A percentile compares a stretch with the other conserved stretches of the same genome.
phyloP scores from a whole-genome alignment of 2,797 vertebrate species.

The Catostomus latipinnis region DNA sequence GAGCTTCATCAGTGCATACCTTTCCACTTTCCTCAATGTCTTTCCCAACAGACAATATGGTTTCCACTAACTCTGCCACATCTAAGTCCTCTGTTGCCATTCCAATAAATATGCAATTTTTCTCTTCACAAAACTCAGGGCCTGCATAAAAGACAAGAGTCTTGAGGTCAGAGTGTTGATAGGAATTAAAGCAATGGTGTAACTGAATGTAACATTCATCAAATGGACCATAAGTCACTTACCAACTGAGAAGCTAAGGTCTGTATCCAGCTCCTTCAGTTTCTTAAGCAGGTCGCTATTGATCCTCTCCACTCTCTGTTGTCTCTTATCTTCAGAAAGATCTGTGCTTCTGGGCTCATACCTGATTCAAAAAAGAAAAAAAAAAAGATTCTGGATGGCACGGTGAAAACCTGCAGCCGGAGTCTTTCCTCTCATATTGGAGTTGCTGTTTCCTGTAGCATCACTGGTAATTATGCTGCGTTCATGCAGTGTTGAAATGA shows the following conservation, averaged over 20 bases:
- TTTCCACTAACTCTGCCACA: slow-evolving; percentile 85
- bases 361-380: slow-evolving; percentile 68
- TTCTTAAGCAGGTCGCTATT: slow-evolving; percentile 89
- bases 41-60: slow-evolving; percentile 83
- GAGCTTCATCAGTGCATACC: slow-evolving; percentile 73
- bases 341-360: slow-evolving; percentile 78
- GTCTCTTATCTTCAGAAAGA: slow-evolving; percentile 76
- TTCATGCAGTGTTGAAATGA: too few species aligned
- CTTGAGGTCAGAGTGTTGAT: neutral
- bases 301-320: slow-evolving; percentile 85
- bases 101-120: slow-evolving; percentile 88
- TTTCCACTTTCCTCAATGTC: slow-evolving; percentile 95
- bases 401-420: neutral
- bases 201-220: neutral
- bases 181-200: neutral
- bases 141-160: slow-evolving; percentile 70
- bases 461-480: too few species aligned
- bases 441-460: too few species aligned
- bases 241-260: slow-evolving; percentile 91
- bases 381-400: neutral
- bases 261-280: slow-evolving; percentile 91
- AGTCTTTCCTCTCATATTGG: neutral
- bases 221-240: slow-evolving; percentile 33
- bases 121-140: slow-evolving; percentile 85
- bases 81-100: slow-evolving; percentile 91